A percentile compares a stretch with the other conserved stretches of the same genome.
phyloP scores from a whole-genome alignment of 1,140 invertebrate species.

The Aphelenchoides avenae region DNA sequence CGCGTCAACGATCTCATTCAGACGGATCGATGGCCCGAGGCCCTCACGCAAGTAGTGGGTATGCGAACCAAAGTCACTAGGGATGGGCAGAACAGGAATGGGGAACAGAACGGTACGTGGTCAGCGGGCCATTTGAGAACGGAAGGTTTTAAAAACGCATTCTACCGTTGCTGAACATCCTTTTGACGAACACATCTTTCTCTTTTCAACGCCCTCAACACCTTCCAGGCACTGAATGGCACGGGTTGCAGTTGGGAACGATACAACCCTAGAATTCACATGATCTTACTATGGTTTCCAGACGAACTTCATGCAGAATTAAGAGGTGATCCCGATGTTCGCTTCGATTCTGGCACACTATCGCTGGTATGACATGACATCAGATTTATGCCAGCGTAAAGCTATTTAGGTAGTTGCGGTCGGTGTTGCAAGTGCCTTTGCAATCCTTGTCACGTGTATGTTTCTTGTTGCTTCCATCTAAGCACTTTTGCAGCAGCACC shows the following conservation, averaged over 20 bases:
- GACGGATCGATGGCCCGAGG: conserved; percentile 49
- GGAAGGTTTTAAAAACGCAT: conserved; percentile 5
- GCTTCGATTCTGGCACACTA: conserved; percentile 54
- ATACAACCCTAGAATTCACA: conserved; percentile 6
- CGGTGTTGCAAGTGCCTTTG: conserved; percentile 48
- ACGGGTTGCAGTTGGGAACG: conserved; percentile 1
- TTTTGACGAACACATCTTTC: too few relatives aligned
- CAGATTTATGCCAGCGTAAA: too few relatives aligned
- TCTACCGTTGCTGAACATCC: conserved; percentile 13
- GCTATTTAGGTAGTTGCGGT: conserved; percentile 57
- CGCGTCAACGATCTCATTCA: conserved; percentile 56
- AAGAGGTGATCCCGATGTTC: conserved; percentile 49
- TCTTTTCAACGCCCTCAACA: conserved; percentile 4
- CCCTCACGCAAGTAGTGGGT: conserved; percentile 30
- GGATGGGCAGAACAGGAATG: too few relatives aligned
- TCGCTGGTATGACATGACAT: too few relatives aligned
- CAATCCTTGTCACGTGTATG: conserved; percentile 53
- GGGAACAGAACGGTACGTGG: too few relatives aligned
- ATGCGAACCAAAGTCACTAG: conserved; percentile 19
- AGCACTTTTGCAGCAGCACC: background rate
- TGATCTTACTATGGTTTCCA: conserved; percentile 21
- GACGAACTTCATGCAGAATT: conserved; percentile 50
- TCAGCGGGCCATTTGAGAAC: conserved; percentile 13
- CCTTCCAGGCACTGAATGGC: conserved; percentile 13
- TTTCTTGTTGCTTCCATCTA: too few relatives aligned